Evolutionary conservation across 2,888 invertebrate genomes (phyloP).

Genomic region (Acronicta aceris): DNA sequence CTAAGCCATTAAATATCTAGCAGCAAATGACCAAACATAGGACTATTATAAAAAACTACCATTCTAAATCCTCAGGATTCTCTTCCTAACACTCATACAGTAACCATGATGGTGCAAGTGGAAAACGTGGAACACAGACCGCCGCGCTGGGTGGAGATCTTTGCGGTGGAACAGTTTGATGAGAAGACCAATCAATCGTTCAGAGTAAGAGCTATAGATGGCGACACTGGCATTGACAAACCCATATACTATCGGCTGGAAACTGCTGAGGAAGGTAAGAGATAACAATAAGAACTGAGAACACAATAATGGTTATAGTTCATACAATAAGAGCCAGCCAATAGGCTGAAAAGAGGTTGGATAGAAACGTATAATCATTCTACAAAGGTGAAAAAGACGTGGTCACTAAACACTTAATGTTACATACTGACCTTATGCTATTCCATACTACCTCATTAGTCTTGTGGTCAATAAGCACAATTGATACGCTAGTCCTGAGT

Average conservation of each 20-base stretch:
- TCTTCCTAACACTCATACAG: slow-evolving; percentile 76
- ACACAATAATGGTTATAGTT: too few species aligned
- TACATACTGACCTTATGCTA: too few species aligned
- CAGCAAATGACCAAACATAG: too few species aligned
- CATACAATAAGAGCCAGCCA: too few species aligned
- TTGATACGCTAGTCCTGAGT: too few species aligned
- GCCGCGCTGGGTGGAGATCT: slow-evolving; percentile 90
- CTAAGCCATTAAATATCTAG: background rate
- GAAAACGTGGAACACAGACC: slow-evolving; percentile 89
- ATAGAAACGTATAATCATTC: too few species aligned
- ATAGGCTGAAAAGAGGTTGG: too few species aligned
- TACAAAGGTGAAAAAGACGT: too few species aligned
- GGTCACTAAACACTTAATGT: too few species aligned
- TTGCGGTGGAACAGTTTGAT: slow-evolving; percentile 87
- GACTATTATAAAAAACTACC: too few species aligned
- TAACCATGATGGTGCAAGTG: slow-evolving; percentile 88
- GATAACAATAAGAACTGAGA: background rate
- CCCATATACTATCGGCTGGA: slow-evolving; percentile 86
- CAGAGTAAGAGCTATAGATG: slow-evolving; percentile 89
- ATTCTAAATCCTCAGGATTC: slow-evolving; percentile 73
- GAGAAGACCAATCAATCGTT: slow-evolving; percentile 86
- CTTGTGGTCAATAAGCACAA: too few species aligned
- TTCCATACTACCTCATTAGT: too few species aligned
- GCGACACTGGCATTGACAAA: slow-evolving; percentile 89
- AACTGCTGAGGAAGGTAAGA: slow-evolving; percentile 74